phyloP scores from a whole-genome alignment of 2,113 vertebrate genomes.

The Menura novaehollandiae region DNA sequence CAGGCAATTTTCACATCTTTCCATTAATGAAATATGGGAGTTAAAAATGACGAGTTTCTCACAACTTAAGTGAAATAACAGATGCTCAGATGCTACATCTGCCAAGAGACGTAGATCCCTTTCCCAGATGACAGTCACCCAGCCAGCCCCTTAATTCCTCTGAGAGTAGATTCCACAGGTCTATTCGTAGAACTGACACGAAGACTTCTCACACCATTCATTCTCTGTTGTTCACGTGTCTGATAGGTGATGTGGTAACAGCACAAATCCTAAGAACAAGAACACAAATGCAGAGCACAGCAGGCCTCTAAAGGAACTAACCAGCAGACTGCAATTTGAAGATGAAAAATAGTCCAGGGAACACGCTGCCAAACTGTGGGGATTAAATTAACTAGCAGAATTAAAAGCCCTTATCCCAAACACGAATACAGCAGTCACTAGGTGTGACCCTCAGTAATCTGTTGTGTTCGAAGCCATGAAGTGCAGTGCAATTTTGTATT shows the following conservation, averaged over 20 bases:
- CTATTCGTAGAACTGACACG: background rate
- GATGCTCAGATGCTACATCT: background rate
- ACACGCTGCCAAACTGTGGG: background rate
- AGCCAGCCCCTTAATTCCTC: background rate
- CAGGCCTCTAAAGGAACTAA: slow-evolving; percentile 12
- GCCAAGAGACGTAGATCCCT: background rate
- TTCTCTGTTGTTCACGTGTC: background rate
- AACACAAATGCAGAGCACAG: slow-evolving; percentile 13
- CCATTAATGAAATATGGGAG: background rate
- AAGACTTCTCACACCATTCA: background rate
- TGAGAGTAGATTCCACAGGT: background rate
- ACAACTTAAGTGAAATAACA: background rate
- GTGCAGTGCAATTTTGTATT: background rate
- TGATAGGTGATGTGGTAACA: background rate
- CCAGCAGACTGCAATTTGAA: slow-evolving; percentile 4
- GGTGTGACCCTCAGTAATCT: background rate
- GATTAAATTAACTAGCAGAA: slow-evolving; percentile 25
- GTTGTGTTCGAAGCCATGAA: background rate
- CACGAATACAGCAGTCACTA: background rate
- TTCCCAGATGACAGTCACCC: background rate
- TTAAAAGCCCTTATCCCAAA: slow-evolving; percentile 25
- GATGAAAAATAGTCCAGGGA: slow-evolving; percentile 31
- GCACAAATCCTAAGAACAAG: background rate
- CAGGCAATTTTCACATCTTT: background rate
- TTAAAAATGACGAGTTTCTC: background rate